Percentiles rank a stretch among this genome's conserved stretches.
phyloP scores from a whole-genome alignment of 2,888 invertebrate species.

The Cantharis rufa region DNA sequence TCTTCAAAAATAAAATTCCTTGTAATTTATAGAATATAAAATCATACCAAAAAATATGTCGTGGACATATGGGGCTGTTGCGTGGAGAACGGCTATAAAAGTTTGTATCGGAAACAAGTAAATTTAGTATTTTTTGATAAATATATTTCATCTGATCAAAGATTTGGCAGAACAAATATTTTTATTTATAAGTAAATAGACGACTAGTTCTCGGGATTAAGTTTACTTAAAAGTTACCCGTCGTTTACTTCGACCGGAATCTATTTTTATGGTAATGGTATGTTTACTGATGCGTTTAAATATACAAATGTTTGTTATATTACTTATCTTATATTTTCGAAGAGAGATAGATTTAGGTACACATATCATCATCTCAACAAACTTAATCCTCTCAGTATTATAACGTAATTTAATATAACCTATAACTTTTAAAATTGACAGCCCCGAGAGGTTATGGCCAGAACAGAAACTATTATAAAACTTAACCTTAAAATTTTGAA shows the following conservation, averaged over 20 bases:
- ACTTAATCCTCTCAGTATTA: background rate
- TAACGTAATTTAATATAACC: background rate
- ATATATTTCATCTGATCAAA: background rate
- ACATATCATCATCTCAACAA: background rate
- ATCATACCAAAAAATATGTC: too few relatives aligned
- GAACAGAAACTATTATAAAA: too few relatives aligned
- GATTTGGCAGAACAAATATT: background rate
- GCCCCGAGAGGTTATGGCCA: too few relatives aligned
- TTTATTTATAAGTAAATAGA: background rate
- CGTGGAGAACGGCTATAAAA: too few relatives aligned
- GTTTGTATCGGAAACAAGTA: too few relatives aligned
- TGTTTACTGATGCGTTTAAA: slow-evolving; percentile 40
- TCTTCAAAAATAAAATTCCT: too few relatives aligned
- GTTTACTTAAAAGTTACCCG: slow-evolving; percentile 31
- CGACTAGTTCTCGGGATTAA: slow-evolving; percentile 2
- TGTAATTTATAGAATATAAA: too few relatives aligned
- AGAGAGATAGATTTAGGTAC: background rate
- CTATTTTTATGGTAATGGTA: slow-evolving; percentile 38
- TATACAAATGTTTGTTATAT: slow-evolving; percentile 33
- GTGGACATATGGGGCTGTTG: too few relatives aligned
- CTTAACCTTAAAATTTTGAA: too few relatives aligned
- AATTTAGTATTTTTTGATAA: too few relatives aligned
- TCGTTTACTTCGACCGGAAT: slow-evolving; percentile 29
- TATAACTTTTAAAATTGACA: too few relatives aligned
- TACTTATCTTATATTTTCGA: background rate